phyloP scores from a whole-genome alignment of 2,888 invertebrate genomes.

The Agonopterix arenella region DNA sequence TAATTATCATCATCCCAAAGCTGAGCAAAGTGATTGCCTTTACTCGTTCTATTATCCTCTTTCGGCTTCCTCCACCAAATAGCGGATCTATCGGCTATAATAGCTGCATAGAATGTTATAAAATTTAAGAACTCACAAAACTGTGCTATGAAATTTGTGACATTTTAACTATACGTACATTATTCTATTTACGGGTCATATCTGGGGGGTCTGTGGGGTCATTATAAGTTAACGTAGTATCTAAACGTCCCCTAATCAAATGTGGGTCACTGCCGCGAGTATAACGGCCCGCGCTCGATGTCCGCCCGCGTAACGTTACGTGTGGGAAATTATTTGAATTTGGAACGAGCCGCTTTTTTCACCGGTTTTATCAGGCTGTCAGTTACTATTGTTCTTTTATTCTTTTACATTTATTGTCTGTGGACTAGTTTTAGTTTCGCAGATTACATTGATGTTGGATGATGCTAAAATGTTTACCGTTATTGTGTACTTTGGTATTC shows the following conservation, averaged over 20 bases:
- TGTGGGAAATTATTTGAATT: slow-evolving; percentile 77
- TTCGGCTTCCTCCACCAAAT: no score
- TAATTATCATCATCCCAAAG: no score
- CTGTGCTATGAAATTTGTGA: no score
- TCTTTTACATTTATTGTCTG: slow-evolving; percentile 37
- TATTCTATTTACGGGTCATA: no score
- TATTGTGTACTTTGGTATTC: slow-evolving; percentile 5
- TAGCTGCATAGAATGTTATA: no score
- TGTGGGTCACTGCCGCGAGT: slow-evolving; percentile 73
- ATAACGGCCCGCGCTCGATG: slow-evolving; percentile 72
- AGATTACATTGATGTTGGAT: slow-evolving; percentile 24
- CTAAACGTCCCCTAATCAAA: slow-evolving; percentile 18
- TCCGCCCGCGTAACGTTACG: slow-evolving; percentile 76
- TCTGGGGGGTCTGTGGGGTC: no score
- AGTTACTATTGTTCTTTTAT: slow-evolving; percentile 54
- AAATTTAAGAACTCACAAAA: no score
- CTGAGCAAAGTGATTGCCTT: no score
- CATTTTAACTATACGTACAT: no score
- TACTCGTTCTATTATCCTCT: no score
- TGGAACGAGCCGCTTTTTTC: slow-evolving; percentile 62
- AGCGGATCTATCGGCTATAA: no score
- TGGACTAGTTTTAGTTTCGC: slow-evolving; percentile 62
- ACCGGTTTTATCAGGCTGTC: slow-evolving; percentile 51
- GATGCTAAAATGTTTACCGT: slow-evolving; percentile 24
- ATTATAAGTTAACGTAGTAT: neutral